A percentile compares a stretch with the other conserved stretches of the same genome.
phyloP scores from a whole-genome alignment of 2,797 vertebrate genomes.

The Vireo griseus region DNA sequence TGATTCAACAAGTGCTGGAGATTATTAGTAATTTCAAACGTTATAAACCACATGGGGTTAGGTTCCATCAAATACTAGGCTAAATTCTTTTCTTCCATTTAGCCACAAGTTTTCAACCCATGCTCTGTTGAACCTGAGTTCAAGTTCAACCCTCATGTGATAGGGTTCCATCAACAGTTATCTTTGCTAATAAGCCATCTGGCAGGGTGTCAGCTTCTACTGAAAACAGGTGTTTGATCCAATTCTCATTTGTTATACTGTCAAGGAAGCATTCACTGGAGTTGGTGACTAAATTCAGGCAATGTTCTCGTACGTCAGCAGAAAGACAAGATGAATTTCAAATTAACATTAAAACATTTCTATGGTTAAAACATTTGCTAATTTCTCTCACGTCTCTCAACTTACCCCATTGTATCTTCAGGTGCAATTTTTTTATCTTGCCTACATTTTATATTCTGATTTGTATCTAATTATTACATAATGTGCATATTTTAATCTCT shows the following conservation, averaged over 20 bases:
- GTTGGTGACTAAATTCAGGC: constrained; percentile 20
- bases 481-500: not conserved
- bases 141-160: constrained; percentile 15
- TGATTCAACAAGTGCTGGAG: not conserved
- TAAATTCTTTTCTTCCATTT: not conserved
- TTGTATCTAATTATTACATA: constrained; percentile 6
- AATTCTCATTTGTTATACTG: constrained; percentile 55
- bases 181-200: constrained; percentile 64
- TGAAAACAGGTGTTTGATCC: constrained; percentile 55
- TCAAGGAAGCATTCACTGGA: constrained; percentile 14
- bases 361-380: not conserved
- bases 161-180: constrained; percentile 49
- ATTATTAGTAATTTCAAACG: not conserved
- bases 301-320: constrained; percentile 1
- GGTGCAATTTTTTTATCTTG: constrained; percentile 4
- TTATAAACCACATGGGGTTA: not conserved
- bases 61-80: not conserved
- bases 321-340: constrained; percentile 21
- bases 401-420: not conserved
- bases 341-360: constrained; percentile 25
- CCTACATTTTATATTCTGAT: constrained; percentile 25
- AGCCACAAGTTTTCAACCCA: not conserved
- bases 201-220: constrained; percentile 52
- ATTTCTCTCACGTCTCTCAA: not conserved
- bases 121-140: constrained; percentile 27